Percentiles rank a stretch among this genome's conserved stretches.
These are phyloP conservation scores for Eledona agricola DNA, from an alignment of 2,888 invertebrate genomes.

Conservation along the genomic window DNA sequence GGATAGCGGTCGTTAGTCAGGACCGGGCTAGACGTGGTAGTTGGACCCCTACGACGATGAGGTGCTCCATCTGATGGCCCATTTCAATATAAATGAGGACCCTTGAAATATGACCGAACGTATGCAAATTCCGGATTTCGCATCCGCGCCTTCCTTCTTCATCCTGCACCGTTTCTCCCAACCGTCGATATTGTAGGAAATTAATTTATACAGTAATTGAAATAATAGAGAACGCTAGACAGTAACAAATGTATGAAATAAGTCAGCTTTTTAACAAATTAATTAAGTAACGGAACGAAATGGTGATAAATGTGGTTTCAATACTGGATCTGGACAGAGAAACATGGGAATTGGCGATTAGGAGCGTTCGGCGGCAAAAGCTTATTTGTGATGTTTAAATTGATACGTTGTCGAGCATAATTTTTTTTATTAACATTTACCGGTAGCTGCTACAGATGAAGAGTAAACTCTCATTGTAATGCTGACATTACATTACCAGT, in stretches of 20 bases:
- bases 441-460: too few species aligned
- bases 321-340: too few species aligned
- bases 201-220: slow-evolving; percentile 13
- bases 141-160: slow-evolving; percentile 1
- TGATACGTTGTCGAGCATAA: too few species aligned
- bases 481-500: too few species aligned
- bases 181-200: background rate
- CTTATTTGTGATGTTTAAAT: too few species aligned
- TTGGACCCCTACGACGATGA: slow-evolving; percentile 51
- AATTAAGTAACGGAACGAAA: slow-evolving; percentile 16
- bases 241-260: slow-evolving; percentile 13
- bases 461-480: too few species aligned
- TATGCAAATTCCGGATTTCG: slow-evolving; percentile 8
- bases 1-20: slow-evolving; percentile 40
- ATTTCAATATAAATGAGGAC: slow-evolving; percentile 55
- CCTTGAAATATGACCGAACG: slow-evolving; percentile 45
- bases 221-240: slow-evolving; percentile 15
- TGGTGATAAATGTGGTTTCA: too few species aligned
- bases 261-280: slow-evolving; percentile 11
- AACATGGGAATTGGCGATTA: too few species aligned
- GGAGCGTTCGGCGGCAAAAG: too few species aligned
- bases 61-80: slow-evolving; percentile 50
- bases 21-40: slow-evolving; percentile 36
- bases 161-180: background rate
- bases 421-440: too few species aligned